These are phyloP conservation scores for Clarias laeviceps DNA, from an alignment of 2,797 vertebrate genomes.

Conservation along the genomic window DNA sequence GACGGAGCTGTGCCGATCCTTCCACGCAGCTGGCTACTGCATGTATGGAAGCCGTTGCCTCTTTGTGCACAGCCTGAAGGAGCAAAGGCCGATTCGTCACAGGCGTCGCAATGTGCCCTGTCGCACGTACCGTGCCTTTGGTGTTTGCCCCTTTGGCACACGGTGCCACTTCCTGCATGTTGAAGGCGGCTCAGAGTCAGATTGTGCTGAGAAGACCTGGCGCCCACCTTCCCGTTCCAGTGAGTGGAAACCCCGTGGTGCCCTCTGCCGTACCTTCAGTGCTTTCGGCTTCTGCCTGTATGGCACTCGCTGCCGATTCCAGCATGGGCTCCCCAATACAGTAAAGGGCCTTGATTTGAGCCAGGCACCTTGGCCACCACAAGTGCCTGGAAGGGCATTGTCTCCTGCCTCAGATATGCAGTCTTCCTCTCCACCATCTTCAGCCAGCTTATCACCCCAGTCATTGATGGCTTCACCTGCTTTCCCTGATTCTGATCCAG, in stretches of 20 bases:
- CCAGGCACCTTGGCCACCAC: constrained; percentile 22
- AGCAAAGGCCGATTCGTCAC: constrained; percentile 67
- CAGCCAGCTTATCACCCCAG: constrained; percentile 54
- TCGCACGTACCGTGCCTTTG: constrained; percentile 69
- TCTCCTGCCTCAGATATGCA: constrained; percentile 59
- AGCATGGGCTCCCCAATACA: constrained; percentile 73
- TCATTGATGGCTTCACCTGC: constrained; percentile 58
- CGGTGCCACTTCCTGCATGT: constrained; percentile 75
- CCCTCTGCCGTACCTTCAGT: constrained; percentile 75
- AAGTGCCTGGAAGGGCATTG: constrained; percentile 23
- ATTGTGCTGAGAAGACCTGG: constrained; percentile 39
- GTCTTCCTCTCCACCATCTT: constrained; percentile 58
- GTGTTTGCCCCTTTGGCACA: constrained; percentile 75
- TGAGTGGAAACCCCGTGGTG: constrained; percentile 65
- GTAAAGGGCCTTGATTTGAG: constrained; percentile 31
- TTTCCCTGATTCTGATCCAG: constrained; percentile 58
- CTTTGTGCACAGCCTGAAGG: constrained; percentile 74
- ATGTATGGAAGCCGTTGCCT: constrained; percentile 78
- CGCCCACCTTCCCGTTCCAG: constrained; percentile 45
- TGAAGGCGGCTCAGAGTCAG: constrained; percentile 40
- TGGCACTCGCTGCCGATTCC: constrained; percentile 78
- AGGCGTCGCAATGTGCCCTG: constrained; percentile 69
- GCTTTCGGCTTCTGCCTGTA: constrained; percentile 78
- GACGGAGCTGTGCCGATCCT: constrained; percentile 77
- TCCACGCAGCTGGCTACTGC: constrained; percentile 72